These are phyloP conservation scores for Pardosa pseudoannulata DNA, from an alignment of 2,888 invertebrate species.

Conservation along the genomic window DNA sequence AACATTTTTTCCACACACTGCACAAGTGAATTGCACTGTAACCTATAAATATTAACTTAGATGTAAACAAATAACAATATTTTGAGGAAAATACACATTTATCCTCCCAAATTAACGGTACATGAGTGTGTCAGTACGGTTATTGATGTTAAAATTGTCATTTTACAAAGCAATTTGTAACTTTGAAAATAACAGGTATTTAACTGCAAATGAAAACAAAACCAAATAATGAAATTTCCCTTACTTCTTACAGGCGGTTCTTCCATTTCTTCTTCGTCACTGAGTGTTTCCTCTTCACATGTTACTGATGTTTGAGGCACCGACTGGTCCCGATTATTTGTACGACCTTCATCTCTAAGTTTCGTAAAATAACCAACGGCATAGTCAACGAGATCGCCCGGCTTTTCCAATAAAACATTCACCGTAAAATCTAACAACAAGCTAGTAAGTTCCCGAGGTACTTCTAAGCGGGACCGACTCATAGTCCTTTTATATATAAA, in stretches of 20 bases:
- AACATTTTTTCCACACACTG: too few relatives aligned
- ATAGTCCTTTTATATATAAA: slow-evolving; percentile 31
- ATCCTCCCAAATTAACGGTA: too few relatives aligned
- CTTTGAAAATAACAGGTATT: too few relatives aligned
- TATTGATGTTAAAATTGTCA: too few relatives aligned
- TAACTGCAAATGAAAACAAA: too few relatives aligned
- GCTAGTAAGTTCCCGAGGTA: slow-evolving; percentile 96
- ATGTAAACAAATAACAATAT: too few relatives aligned
- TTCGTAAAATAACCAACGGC: slow-evolving; percentile 94
- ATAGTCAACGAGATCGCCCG: slow-evolving; percentile 93
- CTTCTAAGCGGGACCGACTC: slow-evolving; percentile 79
- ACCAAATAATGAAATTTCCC: too few relatives aligned
- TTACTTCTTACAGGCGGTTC: slow-evolving; percentile 66
- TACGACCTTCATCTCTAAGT: slow-evolving; percentile 79
- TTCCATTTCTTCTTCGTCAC: slow-evolving; percentile 56
- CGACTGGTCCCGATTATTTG: slow-evolving; percentile 52
- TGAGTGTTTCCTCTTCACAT: slow-evolving; percentile 57
- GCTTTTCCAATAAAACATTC: slow-evolving; percentile 94
- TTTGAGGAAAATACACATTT: too few relatives aligned
- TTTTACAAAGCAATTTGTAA: too few relatives aligned
- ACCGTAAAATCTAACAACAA: slow-evolving; percentile 97
- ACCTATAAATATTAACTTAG: too few relatives aligned
- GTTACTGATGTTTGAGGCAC: slow-evolving; percentile 51
- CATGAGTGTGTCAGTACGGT: too few relatives aligned
- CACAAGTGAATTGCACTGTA: too few relatives aligned